These are phyloP conservation scores for Ochotona curzoniae DNA, from an alignment of 2,113 vertebrate species.

Conservation along the genomic window DNA sequence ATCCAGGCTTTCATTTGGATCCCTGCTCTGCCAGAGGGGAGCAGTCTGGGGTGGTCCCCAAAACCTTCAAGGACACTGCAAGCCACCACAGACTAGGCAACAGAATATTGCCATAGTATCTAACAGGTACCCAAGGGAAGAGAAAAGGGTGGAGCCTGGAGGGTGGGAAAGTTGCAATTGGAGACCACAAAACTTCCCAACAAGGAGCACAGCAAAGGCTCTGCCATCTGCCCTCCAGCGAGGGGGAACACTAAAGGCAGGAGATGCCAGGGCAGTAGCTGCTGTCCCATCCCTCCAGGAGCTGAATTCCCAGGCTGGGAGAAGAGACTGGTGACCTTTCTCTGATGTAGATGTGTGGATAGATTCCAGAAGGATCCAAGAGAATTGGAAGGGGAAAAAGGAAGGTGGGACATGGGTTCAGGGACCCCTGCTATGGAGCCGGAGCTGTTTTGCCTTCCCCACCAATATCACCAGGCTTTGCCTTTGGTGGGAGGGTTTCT, in stretches of 20 bases:
- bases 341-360: background rate
- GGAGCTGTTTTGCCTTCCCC: background rate
- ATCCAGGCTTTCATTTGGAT: background rate
- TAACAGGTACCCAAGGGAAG: background rate
- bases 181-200: constrained; percentile 31
- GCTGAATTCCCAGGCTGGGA: constrained; percentile 59
- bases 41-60: background rate
- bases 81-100: background rate
- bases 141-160: background rate
- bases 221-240: background rate
- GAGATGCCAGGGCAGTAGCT: background rate
- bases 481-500: background rate
- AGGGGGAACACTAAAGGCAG: constrained; percentile 5
- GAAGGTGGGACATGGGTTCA: background rate
- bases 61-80: background rate
- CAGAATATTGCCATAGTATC: background rate
- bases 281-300: background rate
- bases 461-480: background rate
- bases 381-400: background rate
- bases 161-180: constrained; percentile 13
- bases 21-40: background rate
- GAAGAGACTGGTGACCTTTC: background rate
- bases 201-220: constrained; percentile 28
- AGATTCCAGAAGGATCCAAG: constrained; percentile 4
- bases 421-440: background rate